A percentile compares a stretch with the other conserved stretches of the same genome.
These are phyloP conservation scores for Embiotoca jacksoni DNA, from an alignment of 2,113 vertebrate species.

Conservation along the genomic window DNA sequence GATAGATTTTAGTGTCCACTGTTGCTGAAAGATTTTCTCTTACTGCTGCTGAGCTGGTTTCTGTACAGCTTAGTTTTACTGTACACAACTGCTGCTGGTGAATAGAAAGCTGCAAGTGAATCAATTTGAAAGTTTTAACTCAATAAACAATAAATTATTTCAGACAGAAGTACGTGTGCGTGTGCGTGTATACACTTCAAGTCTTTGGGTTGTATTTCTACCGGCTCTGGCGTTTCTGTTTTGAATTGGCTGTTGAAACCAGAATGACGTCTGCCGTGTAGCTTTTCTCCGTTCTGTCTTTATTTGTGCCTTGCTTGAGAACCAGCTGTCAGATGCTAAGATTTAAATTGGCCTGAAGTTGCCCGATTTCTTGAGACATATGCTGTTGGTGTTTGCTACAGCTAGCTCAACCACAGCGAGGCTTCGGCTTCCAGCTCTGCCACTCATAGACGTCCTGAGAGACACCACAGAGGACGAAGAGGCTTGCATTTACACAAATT, in stretches of 20 bases:
- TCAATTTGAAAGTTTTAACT: neutral
- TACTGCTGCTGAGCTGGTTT: neutral
- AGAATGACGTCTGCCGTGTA: neutral
- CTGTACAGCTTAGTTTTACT: neutral
- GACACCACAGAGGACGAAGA: slow-evolving; percentile 41
- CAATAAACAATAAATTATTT: neutral
- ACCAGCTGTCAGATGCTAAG: slow-evolving; percentile 40
- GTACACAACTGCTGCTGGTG: neutral
- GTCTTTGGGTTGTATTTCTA: neutral
- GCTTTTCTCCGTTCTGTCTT: slow-evolving; percentile 36
- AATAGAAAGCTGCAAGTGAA: neutral
- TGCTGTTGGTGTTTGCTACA: slow-evolving; percentile 25
- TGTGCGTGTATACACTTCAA: neutral
- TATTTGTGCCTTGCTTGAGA: slow-evolving; percentile 16
- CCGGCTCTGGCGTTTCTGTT: neutral
- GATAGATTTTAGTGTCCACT: neutral
- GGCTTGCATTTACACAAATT: slow-evolving; percentile 43
- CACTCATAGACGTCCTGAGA: slow-evolving; percentile 50
- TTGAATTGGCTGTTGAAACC: slow-evolving; percentile 9
- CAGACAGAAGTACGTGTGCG: neutral
- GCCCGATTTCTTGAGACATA: slow-evolving; percentile 22
- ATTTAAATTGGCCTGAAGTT: slow-evolving; percentile 30
- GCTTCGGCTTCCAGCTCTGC: slow-evolving; percentile 42
- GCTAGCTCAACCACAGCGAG: slow-evolving; percentile 39
- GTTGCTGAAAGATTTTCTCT: neutral